Base-by-base conservation (phyloP, 2,888 invertebrate genomes). In the Sphecodes monilicornis region DNA sequence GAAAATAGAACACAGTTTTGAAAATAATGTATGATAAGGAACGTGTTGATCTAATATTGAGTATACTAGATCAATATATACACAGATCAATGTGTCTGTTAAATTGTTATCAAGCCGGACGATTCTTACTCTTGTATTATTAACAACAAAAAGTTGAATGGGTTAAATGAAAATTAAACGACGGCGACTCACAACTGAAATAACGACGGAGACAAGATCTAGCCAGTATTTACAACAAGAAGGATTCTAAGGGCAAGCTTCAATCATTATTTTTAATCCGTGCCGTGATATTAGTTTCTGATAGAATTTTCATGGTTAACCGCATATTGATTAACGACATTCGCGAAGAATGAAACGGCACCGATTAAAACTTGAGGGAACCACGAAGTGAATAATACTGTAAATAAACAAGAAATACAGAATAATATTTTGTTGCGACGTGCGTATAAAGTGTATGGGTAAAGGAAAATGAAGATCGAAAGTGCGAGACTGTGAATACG, bases 181-280 rank as follows among this genome's bases (percentile, higher is more conserved):
- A 32, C 29, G n/a, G 43, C 29, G 43, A 46, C 43, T 18, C 3
- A 39, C 46, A 39, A 26, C 3, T 70, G 16, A 50, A 79, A 78
- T 76, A 73, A 68, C 36, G 64, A 69, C 43, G 32, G 73, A 68
- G 75, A 54, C 46, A 72, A 46, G 77, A 72, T 76, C 73, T 84
- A 89, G 88, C 88, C 92, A 92, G 91, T 92, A 94, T 93, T 93
- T 86, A 86, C 81, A 83, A 79, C 41, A 57, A 77, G 76, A 69
- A 71, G 39, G 6, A 39, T 46, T 71, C 72, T 64, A 29, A 78
- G 80, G 78, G 46, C 36, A 8, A 41, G 84, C 78, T 78, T 73
- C 75, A 57, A 70, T 26, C 64, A 80, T 75, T 6, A 39, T 41
- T 60, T 54, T 76, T 46, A 68, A 82, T 82, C 68, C 43, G 57